A percentile compares a stretch with the other conserved stretches of the same genome.
Conservation (phyloP, 2,113 vertebrate genomes). For the Scytalopus superciliaris region DNA sequence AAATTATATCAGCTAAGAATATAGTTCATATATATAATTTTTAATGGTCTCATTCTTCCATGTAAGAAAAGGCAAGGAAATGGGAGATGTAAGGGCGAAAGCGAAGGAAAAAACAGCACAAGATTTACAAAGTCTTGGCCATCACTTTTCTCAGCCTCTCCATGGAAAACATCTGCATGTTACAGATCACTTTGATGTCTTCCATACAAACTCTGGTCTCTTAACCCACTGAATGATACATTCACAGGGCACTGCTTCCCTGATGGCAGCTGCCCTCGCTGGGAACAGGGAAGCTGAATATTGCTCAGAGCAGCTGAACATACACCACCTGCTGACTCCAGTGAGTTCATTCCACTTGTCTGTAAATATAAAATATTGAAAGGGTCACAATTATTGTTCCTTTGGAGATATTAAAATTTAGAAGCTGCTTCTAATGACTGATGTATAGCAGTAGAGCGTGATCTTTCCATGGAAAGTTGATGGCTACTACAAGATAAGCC, state of each 20-base stretch:
- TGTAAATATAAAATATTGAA: conserved; percentile 13
- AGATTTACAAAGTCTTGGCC: neutral
- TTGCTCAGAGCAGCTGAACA: conserved; percentile 6
- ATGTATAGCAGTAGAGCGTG: neutral
- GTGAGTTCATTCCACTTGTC: neutral
- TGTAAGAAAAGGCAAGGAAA: neutral
- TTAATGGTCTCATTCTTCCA: neutral
- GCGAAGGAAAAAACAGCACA: neutral
- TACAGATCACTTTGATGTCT: conserved; percentile 8
- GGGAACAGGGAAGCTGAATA: neutral
- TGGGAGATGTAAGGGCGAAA: neutral
- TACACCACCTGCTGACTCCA: conserved; percentile 31
- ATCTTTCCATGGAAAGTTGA: conserved; percentile 14
- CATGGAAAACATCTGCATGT: conserved; percentile 30
- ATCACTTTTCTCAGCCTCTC: neutral
- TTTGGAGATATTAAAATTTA: conserved; percentile 34
- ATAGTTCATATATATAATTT: neutral
- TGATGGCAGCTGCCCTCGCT: neutral
- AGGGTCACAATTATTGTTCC: conserved; percentile 1
- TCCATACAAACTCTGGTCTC: neutral
- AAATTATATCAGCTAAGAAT: neutral
- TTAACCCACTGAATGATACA: neutral
- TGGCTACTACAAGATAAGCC: neutral
- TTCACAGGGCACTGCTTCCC: neutral
- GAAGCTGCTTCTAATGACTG: neutral